Conservation (phyloP, 2,888 invertebrate genomes). For the Smittia sp. region DNA sequence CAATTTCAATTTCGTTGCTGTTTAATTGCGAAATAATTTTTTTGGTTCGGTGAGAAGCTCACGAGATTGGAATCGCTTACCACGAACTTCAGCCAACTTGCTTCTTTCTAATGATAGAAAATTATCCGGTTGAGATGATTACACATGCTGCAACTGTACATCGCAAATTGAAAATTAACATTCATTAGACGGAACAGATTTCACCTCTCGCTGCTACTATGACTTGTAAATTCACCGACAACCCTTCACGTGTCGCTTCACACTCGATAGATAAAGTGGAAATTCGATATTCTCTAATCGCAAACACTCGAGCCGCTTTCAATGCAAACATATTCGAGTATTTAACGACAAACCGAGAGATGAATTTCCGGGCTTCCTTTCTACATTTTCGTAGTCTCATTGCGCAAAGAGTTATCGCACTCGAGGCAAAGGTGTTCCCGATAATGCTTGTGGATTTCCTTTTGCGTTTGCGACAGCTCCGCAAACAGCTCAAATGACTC, state of each 20-base stretch:
- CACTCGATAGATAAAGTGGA: background rate
- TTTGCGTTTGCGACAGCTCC: background rate
- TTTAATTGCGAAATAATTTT: slow-evolving; percentile 36
- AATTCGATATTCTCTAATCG: slow-evolving; percentile 20
- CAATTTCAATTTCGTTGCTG: slow-evolving; percentile 5
- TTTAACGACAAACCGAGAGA: slow-evolving; percentile 6
- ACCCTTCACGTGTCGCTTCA: too few relatives aligned
- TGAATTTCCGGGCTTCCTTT: slow-evolving; percentile 15
- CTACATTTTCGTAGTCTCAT: background rate
- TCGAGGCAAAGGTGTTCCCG: background rate
- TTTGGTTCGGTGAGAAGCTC: background rate
- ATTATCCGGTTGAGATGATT: background rate
- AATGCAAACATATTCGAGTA: background rate
- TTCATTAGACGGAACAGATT: too few relatives aligned
- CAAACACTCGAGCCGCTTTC: background rate
- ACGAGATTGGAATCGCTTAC: background rate
- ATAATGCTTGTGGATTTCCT: background rate
- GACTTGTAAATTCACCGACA: too few relatives aligned
- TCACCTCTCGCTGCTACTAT: too few relatives aligned
- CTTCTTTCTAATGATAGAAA: background rate
- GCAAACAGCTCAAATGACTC: background rate
- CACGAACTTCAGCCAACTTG: background rate
- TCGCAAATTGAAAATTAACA: too few relatives aligned
- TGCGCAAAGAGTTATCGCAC: slow-evolving; percentile 1
- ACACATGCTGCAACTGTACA: too few relatives aligned